Base-by-base conservation (phyloP, 1,140 invertebrate species). In the Thaumetopoea pityocampa region DNA sequence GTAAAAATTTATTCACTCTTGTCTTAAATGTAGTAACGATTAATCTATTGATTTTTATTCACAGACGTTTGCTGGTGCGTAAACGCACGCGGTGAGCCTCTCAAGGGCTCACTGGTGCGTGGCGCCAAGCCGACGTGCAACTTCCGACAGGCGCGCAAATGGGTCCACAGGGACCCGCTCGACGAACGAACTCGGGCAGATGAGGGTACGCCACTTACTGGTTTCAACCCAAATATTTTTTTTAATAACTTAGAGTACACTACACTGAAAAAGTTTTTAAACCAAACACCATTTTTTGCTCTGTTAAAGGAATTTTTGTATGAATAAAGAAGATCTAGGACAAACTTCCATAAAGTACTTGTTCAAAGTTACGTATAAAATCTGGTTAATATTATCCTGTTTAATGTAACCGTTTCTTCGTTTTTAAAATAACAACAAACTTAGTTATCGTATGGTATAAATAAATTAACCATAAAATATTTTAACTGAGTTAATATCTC, bases 21-120 rank as follows among this genome's bases (percentile, higher is more conserved):
- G 34, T 40, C 15, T 28, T n/a, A 32, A 37, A 24, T 12, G 30
- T 90, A 89, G 29, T 17, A n/a, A 28, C 15, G 9, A 36, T 7
- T n/a, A 11, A 12, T 10, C 11, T 7, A 18, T 42, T 17, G 22
- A 7, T 42, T 51, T 24, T 27, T 28, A 24, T 34, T 32, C 14
- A 3, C 51, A 83, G 79, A 79, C 3, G 90, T 96, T 0, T 95
- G 94, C 65, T 96, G 94, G 93, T 96, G 94, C 69, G 93, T 94
- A 0, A 92, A 91, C 45, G 89, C 89, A 6, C 89, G 92, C 51
- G 94, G 94, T 1, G 91, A 93, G 46, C 92, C 93, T 0, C 73
- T 94, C 0, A 93, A 94, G 68, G 93, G 93, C 1, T 92, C 92
- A 0, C 66, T 94, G 14, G 91, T 91, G 2, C 85, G 92, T n/a